Evolutionary conservation across 2,888 invertebrate species (phyloP).

Genomic region (Euplexia lucipara): DNA sequence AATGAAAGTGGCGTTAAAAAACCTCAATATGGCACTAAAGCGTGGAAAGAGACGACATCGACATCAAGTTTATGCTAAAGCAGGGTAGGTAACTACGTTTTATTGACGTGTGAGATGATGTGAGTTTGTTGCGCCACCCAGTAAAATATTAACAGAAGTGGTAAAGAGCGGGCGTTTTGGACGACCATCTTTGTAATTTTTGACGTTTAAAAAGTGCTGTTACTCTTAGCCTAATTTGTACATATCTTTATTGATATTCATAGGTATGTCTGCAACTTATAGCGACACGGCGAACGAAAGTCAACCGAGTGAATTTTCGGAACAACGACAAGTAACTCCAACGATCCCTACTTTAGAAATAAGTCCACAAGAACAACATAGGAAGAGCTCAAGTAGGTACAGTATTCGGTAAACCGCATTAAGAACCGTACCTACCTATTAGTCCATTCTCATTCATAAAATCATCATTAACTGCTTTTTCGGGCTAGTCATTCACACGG

Average conservation of each 20-base stretch:
- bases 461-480: conserved; percentile 28
- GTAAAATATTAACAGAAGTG: too few species aligned
- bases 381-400: not conserved
- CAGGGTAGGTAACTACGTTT: too few species aligned
- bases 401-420: not conserved
- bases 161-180: too few species aligned
- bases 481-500: conserved; percentile 35
- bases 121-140: too few species aligned
- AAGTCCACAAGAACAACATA: not conserved
- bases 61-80: not conserved
- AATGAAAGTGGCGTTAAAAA: conserved; percentile 25
- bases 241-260: too few species aligned
- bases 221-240: too few species aligned
- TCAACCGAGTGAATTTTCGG: too few species aligned
- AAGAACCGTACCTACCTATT: not conserved
- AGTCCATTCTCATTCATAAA: conserved; percentile 15
- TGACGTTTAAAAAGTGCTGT: too few species aligned
- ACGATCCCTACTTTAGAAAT: not conserved
- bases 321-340: not conserved
- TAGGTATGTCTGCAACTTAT: too few species aligned
- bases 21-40: not conserved
- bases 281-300: too few species aligned
- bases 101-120: too few species aligned
- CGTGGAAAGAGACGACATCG: not conserved
- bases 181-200: too few species aligned